phyloP scores from a whole-genome alignment of 2,888 invertebrate genomes.

The Aphidius colemani region DNA sequence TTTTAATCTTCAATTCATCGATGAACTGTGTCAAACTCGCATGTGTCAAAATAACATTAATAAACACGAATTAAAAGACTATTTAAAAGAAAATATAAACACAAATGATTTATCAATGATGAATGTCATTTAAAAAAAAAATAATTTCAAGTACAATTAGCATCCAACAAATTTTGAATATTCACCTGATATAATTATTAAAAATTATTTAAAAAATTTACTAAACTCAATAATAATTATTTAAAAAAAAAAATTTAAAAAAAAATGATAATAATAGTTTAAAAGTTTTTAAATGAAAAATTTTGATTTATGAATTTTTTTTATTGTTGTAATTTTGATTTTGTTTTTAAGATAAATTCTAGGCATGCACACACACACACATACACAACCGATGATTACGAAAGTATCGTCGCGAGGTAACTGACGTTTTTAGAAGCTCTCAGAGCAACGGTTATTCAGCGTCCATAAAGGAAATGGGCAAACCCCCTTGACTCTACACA shows the following conservation, averaged over 20 bases:
- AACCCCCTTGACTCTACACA: conserved; percentile 33
- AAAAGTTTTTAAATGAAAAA: conserved; percentile 11
- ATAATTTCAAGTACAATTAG: no score
- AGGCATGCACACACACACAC: background rate
- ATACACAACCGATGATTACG: conserved; percentile 43
- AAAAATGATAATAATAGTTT: background rate
- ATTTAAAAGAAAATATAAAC: no score
- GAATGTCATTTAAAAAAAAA: no score
- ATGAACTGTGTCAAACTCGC: no score
- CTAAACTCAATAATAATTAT: no score
- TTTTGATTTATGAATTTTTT: background rate
- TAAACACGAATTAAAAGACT: no score
- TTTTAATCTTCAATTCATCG: no score
- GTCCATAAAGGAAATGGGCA: conserved; percentile 46
- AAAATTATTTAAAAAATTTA: no score
- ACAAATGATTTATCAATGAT: no score
- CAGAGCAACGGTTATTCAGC: conserved; percentile 25
- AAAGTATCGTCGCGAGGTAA: conserved; percentile 56
- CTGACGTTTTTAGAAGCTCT: conserved; percentile 47
- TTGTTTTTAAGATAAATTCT: background rate
- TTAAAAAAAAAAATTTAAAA: background rate
- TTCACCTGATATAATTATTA: no score
- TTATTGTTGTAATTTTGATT: background rate
- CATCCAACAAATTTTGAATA: no score
- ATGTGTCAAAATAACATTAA: no score